Evolutionary conservation across 1,140 invertebrate genomes (phyloP).

Genomic region (Conus betulinus): DNA sequence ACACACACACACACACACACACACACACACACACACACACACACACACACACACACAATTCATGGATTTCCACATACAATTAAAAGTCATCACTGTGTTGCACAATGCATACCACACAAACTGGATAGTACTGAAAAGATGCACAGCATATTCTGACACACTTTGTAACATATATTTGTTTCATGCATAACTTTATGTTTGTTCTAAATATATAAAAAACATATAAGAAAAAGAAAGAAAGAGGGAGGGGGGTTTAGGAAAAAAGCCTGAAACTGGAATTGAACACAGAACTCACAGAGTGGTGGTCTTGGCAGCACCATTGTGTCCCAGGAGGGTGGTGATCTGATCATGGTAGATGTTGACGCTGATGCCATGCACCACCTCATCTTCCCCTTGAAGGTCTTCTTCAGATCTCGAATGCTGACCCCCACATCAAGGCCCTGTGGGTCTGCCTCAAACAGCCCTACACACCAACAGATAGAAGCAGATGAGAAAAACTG

Average conservation of each 20-base stretch:
- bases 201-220: too few species aligned
- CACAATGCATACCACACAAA: too few species aligned
- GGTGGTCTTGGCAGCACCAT: slow-evolving; percentile 81
- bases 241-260: not conserved
- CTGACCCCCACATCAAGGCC: slow-evolving; percentile 62
- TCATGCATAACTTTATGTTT: too few species aligned
- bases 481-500: too few species aligned
- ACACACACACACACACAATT: too few species aligned
- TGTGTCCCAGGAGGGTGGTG: slow-evolving; percentile 79
- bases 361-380: slow-evolving; percentile 82
- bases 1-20: too few species aligned
- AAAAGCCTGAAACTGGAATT: not conserved
- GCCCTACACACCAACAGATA: not conserved
- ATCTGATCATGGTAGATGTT: slow-evolving; percentile 78
- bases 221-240: not conserved
- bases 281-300: slow-evolving; percentile 75
- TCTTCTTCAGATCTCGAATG: slow-evolving; percentile 62
- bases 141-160: too few species aligned
- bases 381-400: slow-evolving; percentile 58
- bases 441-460: slow-evolving; percentile 46
- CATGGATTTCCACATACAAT: too few species aligned
- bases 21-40: too few species aligned
- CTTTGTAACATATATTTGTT: too few species aligned
- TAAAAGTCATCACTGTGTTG: too few species aligned
- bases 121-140: too few species aligned